phyloP scores from a whole-genome alignment of 2,797 vertebrate species.

The Nannoperca australis region DNA sequence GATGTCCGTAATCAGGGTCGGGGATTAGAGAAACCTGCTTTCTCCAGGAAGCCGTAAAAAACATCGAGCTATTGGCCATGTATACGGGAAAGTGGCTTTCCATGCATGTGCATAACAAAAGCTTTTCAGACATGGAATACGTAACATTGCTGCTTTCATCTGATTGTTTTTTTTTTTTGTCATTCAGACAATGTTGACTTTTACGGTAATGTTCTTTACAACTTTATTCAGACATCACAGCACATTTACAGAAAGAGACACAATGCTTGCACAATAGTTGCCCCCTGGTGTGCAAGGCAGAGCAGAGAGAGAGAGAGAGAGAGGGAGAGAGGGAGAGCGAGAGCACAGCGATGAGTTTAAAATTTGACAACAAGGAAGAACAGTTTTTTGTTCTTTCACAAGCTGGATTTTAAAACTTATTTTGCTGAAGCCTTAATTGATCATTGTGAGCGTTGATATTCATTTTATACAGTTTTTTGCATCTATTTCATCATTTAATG shows the following conservation, averaged over 20 bases:
- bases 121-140: background rate
- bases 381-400: background rate
- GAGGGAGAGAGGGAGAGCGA: background rate
- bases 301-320: background rate
- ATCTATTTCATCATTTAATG: background rate
- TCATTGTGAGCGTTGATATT: background rate
- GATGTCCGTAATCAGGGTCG: background rate
- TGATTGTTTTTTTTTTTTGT: background rate
- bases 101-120: background rate
- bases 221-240: background rate
- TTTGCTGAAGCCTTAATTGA: background rate
- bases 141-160: background rate
- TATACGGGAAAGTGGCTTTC: background rate
- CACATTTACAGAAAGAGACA: slow-evolving; percentile 2
- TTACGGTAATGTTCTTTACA: too few relatives aligned
- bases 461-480: too few relatives aligned
- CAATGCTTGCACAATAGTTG: background rate
- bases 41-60: background rate
- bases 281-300: background rate
- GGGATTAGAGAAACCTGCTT: background rate
- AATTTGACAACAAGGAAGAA: background rate
- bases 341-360: background rate
- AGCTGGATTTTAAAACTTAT: background rate
- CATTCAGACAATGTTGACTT: too few relatives aligned
- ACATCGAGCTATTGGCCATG: background rate